Percentiles rank a stretch among this genome's conserved stretches.
Evolutionary conservation across 2,888 invertebrate species (phyloP).

Genomic region (Phyllotreta cruciferae): DNA sequence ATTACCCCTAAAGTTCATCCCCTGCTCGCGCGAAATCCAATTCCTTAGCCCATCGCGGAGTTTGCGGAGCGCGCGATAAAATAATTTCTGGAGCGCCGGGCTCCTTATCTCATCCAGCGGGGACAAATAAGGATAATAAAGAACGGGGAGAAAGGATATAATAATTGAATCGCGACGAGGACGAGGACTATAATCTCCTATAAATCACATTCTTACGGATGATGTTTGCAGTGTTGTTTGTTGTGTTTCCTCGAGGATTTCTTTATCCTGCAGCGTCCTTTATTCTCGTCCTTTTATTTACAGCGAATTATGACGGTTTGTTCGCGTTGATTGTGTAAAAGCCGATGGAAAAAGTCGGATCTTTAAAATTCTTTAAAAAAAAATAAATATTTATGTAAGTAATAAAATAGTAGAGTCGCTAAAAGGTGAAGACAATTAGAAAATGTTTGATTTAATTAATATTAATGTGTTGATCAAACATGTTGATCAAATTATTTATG

Average conservation of each 20-base stretch:
- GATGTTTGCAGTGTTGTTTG: slow-evolving; percentile 28
- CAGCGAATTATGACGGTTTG: slow-evolving; percentile 6
- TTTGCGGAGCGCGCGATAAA: slow-evolving; percentile 22
- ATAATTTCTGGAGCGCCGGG: slow-evolving; percentile 17
- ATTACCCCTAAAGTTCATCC: slow-evolving; percentile 2
- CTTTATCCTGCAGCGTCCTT: slow-evolving; percentile 1
- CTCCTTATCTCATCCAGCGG: slow-evolving; percentile 24
- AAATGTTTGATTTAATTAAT: no score
- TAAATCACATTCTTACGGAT: slow-evolving; percentile 30
- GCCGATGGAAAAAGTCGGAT: no score
- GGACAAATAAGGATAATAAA: slow-evolving; percentile 31
- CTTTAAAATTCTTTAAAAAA: no score
- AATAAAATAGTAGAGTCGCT: no score
- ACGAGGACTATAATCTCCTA: slow-evolving; percentile 27
- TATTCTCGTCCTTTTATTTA: neutral
- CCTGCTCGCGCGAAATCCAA: slow-evolving; percentile 8
- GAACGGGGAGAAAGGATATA: slow-evolving; percentile 24
- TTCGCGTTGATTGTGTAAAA: no score
- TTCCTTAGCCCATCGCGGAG: slow-evolving; percentile 17
- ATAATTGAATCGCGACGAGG: slow-evolving; percentile 31
- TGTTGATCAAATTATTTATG: no score
- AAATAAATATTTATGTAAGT: no score
- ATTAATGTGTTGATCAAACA: no score
- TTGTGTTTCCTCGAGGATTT: slow-evolving; percentile 25
- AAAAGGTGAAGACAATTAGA: no score